Evolutionary conservation across 2,113 vertebrate genomes (phyloP), one percentile per base, ranked within the genome.

Genomic region (Machaerirhynchus nigripectus): DNA sequence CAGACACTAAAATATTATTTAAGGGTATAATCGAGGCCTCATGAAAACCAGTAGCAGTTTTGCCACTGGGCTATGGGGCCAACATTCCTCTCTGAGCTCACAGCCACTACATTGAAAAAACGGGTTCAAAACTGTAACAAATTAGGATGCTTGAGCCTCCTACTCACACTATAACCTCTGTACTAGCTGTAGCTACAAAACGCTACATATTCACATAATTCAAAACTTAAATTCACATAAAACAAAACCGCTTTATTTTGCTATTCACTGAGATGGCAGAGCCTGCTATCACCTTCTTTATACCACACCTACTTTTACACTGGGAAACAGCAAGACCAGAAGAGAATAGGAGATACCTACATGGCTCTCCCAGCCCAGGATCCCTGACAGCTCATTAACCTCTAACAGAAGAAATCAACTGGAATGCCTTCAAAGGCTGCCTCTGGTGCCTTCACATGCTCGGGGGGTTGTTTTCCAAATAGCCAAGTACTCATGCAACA

Each of bases 381-480:
- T 56, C 37, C 74, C n/a, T 24, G 33, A 55, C 16, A 78, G 30
- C 17, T 75, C 42, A 20, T 46, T 33, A 63, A 42, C 6, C 10
- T 68, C 60, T 26, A 60, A 35, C 3, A 78, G 33, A 74, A 31
- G 21, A n/a, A 74, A 71, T 15, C 6, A 49, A 82, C 23, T 30
- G 21, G 18, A 44, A 60, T 4, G 19, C 30, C 15, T 71, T 70
- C 21, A 37, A 0, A 63, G 60, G 13, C 30, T 17, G 17, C 22
- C 46, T 55, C 82, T 61, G 19, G n/a, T 59, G 35, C 30, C 50
- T 67, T 31, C 49, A 76, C 13, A 2, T 3, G n/a, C 12, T 33
- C n/a, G 2, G 5, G 19, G 5, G 4, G 1, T 0, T 9, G 14
- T 8, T 33, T 40, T 23, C 17, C 19, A 63, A 57, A 42, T 0